Conservation (phyloP, 92 coral and sea anemone species). For the Phenganax stokvisi region DNA sequence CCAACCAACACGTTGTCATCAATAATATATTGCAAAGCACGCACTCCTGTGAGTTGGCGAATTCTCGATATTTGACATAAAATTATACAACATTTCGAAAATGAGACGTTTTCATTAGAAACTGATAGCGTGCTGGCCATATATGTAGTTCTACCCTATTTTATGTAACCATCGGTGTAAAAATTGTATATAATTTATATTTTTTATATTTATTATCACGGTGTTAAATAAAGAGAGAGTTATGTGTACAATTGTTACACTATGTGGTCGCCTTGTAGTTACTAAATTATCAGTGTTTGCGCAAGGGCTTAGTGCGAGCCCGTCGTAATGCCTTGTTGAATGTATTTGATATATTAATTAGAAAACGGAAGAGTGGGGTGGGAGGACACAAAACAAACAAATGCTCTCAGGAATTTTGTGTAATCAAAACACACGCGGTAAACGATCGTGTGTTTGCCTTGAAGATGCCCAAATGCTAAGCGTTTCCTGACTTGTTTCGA, state of each 20-base stretch:
- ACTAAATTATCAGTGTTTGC: conserved; percentile 7
- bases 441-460: not conserved
- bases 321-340: conserved; percentile 25
- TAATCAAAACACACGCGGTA: not conserved
- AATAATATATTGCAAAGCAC: not conserved
- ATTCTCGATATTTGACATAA: no score
- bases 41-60: not conserved
- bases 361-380: conserved; percentile 28
- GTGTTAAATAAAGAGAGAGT: conserved; percentile 23
- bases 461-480: not conserved
- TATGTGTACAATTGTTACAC: not conserved
- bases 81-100: not conserved
- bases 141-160: not conserved
- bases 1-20: not conserved
- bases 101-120: not conserved
- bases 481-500: conserved; percentile 2
- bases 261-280: not conserved
- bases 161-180: not conserved
- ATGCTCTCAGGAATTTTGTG: conserved; percentile 9
- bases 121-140: not conserved
- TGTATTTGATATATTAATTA: conserved; percentile 38
- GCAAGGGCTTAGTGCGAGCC: conserved; percentile 7
- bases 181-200: not conserved
- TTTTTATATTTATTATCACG: conserved; percentile 15
- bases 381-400: not conserved